Percentiles rank a stretch among this genome's conserved stretches.
phyloP scores from a whole-genome alignment of 2,113 vertebrate species.

The Notothenia coriiceps region DNA sequence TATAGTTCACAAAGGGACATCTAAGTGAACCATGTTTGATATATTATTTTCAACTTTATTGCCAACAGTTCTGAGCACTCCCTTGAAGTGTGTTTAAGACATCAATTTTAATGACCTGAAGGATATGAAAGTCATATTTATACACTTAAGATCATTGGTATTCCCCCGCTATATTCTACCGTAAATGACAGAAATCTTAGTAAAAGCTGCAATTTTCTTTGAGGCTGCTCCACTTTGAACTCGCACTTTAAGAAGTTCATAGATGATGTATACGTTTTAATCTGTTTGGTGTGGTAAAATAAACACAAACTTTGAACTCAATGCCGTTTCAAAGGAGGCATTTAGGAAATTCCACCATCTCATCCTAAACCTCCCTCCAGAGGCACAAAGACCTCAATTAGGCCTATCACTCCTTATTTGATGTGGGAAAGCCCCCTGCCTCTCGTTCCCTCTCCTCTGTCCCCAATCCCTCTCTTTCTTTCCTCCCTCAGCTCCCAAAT shows the following conservation, averaged over 20 bases:
- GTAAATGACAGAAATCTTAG: conserved; percentile 56
- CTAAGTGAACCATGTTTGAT: background rate
- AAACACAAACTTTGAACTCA: conserved; percentile 83
- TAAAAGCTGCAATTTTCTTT: conserved; percentile 66
- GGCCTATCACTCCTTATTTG: conserved; percentile 83
- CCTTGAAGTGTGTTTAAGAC: conserved; percentile 8
- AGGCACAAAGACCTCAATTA: conserved; percentile 86
- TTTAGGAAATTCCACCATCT: conserved; percentile 86
- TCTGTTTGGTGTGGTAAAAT: conserved; percentile 75
- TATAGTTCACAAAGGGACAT: background rate
- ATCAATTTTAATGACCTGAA: background rate
- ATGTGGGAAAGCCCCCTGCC: conserved; percentile 85
- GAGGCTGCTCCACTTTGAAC: conserved; percentile 71
- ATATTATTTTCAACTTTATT: background rate
- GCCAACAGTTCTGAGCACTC: background rate
- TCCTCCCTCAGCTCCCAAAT: conserved; percentile 67
- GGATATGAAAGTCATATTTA: conserved; percentile 21
- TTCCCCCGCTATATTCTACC: conserved; percentile 20
- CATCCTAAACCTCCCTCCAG: conserved; percentile 82
- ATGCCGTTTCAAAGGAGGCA: conserved; percentile 80
- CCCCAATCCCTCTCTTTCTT: conserved; percentile 69
- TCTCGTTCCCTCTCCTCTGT: conserved; percentile 72
- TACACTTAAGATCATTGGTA: conserved; percentile 21
- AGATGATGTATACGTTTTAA: conserved; percentile 68
- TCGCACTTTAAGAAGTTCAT: conserved; percentile 64